A percentile compares a stretch with the other conserved stretches of the same genome.
phyloP scores from a whole-genome alignment of 2,888 invertebrate genomes.

The Steinernema carpocapsae region DNA sequence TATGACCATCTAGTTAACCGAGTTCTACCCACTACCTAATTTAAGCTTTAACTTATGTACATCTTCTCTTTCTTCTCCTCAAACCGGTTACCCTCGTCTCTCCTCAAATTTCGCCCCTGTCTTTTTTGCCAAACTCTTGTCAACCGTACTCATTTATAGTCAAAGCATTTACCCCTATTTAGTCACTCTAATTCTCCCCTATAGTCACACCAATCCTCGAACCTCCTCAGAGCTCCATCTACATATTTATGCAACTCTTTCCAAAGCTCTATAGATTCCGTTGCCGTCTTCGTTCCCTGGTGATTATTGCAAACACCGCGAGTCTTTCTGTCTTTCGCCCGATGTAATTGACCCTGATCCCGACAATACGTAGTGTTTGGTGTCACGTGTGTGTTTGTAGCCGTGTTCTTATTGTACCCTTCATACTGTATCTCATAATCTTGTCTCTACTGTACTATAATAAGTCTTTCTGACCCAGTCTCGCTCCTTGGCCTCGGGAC shows the following conservation, averaged over 20 bases:
- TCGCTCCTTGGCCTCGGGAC: too few species aligned
- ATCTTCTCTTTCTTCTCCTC: neutral
- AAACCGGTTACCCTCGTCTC: neutral
- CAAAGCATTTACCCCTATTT: constrained; percentile 29
- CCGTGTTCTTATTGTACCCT: too few species aligned
- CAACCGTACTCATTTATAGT: neutral
- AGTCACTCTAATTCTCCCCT: neutral
- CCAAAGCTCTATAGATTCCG: neutral
- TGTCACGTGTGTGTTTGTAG: constrained; percentile 9
- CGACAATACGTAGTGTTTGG: constrained; percentile 6
- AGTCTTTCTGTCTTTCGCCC: neutral
- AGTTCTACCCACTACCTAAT: neutral
- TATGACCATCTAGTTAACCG: constrained; percentile 21
- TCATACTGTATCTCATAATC: neutral
- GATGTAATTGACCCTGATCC: neutral
- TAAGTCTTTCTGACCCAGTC: neutral
- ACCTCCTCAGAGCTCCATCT: constrained; percentile 5
- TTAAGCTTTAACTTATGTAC: constrained; percentile 28
- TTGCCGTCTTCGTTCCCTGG: neutral
- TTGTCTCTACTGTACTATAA: neutral
- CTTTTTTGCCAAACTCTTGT: neutral
- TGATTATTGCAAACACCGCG: neutral
- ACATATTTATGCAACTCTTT: neutral
- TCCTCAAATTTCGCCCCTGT: neutral
- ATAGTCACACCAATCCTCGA: constrained; percentile 6